These are phyloP conservation scores for Scomber scombrus DNA, from an alignment of 2,113 vertebrate genomes.

Conservation along the genomic window DNA sequence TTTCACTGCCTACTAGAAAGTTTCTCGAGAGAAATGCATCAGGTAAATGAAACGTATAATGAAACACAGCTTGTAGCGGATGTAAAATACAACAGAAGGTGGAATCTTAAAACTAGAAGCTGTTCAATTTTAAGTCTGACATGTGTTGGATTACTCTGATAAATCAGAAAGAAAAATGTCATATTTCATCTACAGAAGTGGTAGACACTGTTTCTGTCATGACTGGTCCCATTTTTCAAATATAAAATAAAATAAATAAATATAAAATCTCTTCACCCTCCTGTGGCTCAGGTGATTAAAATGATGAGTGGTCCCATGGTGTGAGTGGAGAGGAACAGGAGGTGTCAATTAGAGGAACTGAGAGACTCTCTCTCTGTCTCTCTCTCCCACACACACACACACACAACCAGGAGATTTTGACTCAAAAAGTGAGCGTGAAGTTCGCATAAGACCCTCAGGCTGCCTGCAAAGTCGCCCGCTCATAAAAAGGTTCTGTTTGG, in stretches of 20 bases:
- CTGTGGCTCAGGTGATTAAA: constrained; percentile 59
- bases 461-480: constrained; percentile 29
- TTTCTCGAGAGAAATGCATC: not conserved
- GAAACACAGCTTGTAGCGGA: not conserved
- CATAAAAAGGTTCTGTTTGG: constrained; percentile 18
- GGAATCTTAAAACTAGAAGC: no score
- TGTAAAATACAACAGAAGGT: not conserved
- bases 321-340: constrained; percentile 36
- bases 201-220: not conserved
- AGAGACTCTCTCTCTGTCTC: not conserved
- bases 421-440: constrained; percentile 42
- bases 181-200: no score
- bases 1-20: not conserved
- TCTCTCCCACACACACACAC: not conserved
- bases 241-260: constrained; percentile 4
- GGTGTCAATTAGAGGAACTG: constrained; percentile 41
- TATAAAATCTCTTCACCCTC: constrained; percentile 15
- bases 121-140: not conserved
- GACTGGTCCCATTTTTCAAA: constrained; percentile 12
- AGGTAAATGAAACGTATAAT: not conserved
- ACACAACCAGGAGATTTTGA: not conserved
- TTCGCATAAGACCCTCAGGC: constrained; percentile 39
- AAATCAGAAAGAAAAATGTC: not conserved
- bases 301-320: constrained; percentile 39
- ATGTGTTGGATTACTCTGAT: no score